These are phyloP conservation scores for Aepyceros melampus DNA, from an alignment of 2,113 vertebrate genomes.

Conservation along the genomic window DNA sequence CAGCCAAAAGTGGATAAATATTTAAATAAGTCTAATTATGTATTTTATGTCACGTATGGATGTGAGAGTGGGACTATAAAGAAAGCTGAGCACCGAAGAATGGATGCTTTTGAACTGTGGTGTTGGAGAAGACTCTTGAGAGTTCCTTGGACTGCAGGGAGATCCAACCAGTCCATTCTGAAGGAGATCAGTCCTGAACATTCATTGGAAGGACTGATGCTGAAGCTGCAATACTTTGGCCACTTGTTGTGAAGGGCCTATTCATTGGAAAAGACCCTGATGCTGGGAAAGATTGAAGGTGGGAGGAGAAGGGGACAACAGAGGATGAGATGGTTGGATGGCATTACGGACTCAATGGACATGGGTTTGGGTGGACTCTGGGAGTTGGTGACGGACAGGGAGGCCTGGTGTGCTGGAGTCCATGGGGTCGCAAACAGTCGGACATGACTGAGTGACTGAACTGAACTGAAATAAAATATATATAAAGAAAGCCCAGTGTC, in stretches of 20 bases:
- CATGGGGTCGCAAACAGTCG: neutral
- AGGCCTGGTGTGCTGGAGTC: neutral
- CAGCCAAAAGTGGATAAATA: neutral
- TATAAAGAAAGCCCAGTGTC: neutral
- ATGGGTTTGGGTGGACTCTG: neutral
- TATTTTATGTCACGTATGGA: neutral
- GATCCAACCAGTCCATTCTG: neutral
- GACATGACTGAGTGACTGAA: neutral
- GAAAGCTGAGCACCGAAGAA: neutral
- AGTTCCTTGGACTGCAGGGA: neutral
- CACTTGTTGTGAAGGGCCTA: neutral
- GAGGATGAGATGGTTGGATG: neutral
- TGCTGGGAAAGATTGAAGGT: neutral
- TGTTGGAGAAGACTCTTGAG: neutral
- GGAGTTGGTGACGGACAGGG: neutral
- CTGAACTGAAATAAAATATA: neutral
- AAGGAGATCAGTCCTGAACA: neutral
- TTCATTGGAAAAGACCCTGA: neutral
- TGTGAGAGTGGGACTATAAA: neutral
- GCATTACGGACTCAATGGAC: neutral
- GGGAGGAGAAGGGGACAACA: rapidly evolving
- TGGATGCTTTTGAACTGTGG: neutral
- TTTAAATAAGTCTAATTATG: neutral
- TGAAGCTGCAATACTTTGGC: neutral
- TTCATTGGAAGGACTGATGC: neutral